Evolutionary conservation across 2,797 vertebrate genomes (phyloP).

Genomic region (Adelosebastes latens): DNA sequence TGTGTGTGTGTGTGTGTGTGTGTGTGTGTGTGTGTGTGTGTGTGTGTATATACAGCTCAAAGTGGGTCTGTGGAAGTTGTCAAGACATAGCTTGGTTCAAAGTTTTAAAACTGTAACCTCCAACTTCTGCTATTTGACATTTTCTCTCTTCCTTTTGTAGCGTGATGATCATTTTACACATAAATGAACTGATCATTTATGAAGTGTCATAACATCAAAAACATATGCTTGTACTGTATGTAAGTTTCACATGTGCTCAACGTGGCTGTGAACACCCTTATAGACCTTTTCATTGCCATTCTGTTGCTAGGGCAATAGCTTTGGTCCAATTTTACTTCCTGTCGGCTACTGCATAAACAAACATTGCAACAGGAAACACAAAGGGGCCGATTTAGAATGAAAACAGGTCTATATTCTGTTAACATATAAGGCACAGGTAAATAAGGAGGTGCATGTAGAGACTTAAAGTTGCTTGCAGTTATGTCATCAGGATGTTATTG

Average conservation of each 20-base stretch:
- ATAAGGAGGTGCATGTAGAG: too few relatives aligned
- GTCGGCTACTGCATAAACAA: too few relatives aligned
- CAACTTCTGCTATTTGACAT: slow-evolving; percentile 66
- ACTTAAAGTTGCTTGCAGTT: neutral
- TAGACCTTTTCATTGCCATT: too few relatives aligned
- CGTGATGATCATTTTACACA: neutral
- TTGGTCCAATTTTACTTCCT: too few relatives aligned
- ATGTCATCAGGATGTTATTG: neutral
- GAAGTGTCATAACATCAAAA: neutral
- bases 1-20: slow-evolving; percentile 2
- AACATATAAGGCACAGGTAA: too few relatives aligned
- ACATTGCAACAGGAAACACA: too few relatives aligned
- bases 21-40: neutral
- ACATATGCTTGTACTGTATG: neutral
- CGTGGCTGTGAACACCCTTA: neutral
- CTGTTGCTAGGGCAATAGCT: neutral
- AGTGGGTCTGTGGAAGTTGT: slow-evolving; percentile 12
- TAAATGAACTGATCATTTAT: too few relatives aligned
- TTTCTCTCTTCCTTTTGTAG: slow-evolving; percentile 67
- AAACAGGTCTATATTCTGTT: too few relatives aligned
- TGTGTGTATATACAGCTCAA: slow-evolving; percentile 11
- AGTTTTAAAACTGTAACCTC: slow-evolving; percentile 45
- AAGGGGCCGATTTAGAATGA: too few relatives aligned
- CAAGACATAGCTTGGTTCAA: slow-evolving; percentile 30
- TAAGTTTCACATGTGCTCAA: neutral